Evolutionary conservation across 2,888 invertebrate species (phyloP).

Genomic region (Epinotia ramella): DNA sequence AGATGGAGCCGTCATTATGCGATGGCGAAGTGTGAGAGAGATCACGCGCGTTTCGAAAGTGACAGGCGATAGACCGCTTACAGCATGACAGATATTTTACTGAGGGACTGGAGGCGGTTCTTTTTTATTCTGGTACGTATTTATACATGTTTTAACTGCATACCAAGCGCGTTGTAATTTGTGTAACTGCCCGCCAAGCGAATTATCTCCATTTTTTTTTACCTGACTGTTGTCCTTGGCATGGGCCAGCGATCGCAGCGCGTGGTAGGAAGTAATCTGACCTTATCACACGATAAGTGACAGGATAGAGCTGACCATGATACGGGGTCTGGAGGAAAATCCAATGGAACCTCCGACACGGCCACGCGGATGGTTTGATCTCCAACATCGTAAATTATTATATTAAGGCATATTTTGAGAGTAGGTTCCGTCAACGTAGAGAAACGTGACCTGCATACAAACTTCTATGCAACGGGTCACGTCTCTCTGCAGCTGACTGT

Average conservation of each 20-base stretch:
- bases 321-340: background rate
- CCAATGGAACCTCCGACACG: background rate
- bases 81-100: slow-evolving; percentile 43
- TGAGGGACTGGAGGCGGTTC: slow-evolving; percentile 37
- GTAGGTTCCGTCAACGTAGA: background rate
- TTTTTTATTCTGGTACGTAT: slow-evolving; percentile 39
- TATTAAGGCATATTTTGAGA: background rate
- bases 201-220: slow-evolving; percentile 8
- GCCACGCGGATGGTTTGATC: background rate
- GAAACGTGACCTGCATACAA: too few relatives aligned
- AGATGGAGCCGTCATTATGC: slow-evolving; percentile 39
- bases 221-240: background rate
- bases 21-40: slow-evolving; percentile 41
- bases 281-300: too few relatives aligned
- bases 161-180: slow-evolving; percentile 12
- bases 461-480: background rate
- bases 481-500: too few relatives aligned
- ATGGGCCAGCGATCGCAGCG: background rate
- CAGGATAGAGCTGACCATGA: too few relatives aligned
- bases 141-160: slow-evolving; percentile 1
- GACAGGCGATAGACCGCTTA: slow-evolving; percentile 44
- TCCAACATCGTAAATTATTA: background rate
- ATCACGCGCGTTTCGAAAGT: slow-evolving; percentile 36
- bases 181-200: slow-evolving; percentile 42
- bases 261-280: too few relatives aligned